Evolutionary conservation across 2,888 invertebrate genomes (phyloP).

Genomic region (Hydrotaea cyrtoneurina): DNA sequence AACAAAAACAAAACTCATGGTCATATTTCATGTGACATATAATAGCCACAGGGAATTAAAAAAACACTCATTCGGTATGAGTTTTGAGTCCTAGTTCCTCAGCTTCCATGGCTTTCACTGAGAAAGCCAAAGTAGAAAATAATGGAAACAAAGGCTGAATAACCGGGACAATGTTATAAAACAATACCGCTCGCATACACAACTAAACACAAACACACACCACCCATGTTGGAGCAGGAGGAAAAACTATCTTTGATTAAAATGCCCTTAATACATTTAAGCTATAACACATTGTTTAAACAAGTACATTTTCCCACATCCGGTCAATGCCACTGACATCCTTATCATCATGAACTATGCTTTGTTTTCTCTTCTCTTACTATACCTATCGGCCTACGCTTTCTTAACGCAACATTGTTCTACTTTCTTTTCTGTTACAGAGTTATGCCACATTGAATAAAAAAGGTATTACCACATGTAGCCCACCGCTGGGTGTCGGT

Average conservation of each 20-base stretch:
- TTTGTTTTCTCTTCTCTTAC: background rate
- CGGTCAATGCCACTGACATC: slow-evolving; percentile 33
- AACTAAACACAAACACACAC: background rate
- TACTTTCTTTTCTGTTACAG: slow-evolving; percentile 82
- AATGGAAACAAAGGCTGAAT: slow-evolving; percentile 26
- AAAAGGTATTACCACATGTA: slow-evolving; percentile 83
- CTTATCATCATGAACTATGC: slow-evolving; percentile 12
- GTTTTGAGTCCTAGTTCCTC: slow-evolving; percentile 36
- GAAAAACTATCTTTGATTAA: slow-evolving; percentile 51
- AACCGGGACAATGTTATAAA: slow-evolving; percentile 1
- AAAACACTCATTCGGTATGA: slow-evolving; percentile 50
- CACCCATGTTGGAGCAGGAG: slow-evolving; percentile 4
- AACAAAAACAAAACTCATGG: slow-evolving; percentile 47
- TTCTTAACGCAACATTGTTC: slow-evolving; percentile 7
- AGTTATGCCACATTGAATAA: slow-evolving; percentile 90
- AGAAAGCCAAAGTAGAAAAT: slow-evolving; percentile 21
- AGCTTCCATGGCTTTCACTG: background rate
- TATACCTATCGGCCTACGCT: background rate
- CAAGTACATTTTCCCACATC: slow-evolving; percentile 17
- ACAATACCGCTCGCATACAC: no score
- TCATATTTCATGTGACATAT: slow-evolving; percentile 58
- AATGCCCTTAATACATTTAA: slow-evolving; percentile 49
- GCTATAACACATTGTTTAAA: slow-evolving; percentile 19
- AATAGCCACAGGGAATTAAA: slow-evolving; percentile 67
- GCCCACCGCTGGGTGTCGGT: slow-evolving; percentile 76